phyloP scores from a whole-genome alignment of 2,113 vertebrate genomes.

The Hydrochoerus hydrochaeris region DNA sequence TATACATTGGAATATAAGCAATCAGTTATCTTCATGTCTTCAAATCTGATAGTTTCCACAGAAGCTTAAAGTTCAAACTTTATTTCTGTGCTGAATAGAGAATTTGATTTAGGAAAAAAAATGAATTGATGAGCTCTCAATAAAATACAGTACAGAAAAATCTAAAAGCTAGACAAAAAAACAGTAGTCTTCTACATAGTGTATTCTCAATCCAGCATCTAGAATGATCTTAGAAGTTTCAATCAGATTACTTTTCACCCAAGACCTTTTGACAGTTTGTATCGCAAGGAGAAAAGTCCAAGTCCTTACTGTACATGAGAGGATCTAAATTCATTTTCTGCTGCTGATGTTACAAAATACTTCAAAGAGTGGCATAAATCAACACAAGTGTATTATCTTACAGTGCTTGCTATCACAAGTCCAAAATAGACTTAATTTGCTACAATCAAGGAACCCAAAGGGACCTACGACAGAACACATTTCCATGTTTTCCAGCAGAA shows the following conservation, averaged over 20 bases:
- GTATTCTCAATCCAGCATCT: background rate
- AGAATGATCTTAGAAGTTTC: background rate
- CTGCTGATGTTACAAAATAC: background rate
- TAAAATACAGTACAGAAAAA: background rate
- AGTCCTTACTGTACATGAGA: background rate
- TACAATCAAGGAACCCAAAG: background rate
- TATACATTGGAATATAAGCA: background rate
- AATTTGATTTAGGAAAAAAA: background rate
- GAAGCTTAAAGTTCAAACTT: constrained; percentile 9
- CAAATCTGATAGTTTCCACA: constrained; percentile 9
- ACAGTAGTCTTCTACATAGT: background rate
- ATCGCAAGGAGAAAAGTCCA: background rate
- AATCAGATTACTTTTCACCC: background rate
- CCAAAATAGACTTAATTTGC: background rate
- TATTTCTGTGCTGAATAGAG: background rate
- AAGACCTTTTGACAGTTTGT: background rate
- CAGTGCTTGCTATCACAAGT: background rate
- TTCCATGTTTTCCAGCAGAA: background rate
- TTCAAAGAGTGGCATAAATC: background rate
- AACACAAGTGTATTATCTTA: background rate
- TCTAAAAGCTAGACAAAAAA: background rate
- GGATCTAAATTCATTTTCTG: background rate
- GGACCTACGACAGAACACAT: background rate
- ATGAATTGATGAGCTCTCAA: background rate
- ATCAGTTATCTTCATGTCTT: background rate